Conservation (phyloP, 2,797 vertebrate species). For the Falco peregrinus region DNA sequence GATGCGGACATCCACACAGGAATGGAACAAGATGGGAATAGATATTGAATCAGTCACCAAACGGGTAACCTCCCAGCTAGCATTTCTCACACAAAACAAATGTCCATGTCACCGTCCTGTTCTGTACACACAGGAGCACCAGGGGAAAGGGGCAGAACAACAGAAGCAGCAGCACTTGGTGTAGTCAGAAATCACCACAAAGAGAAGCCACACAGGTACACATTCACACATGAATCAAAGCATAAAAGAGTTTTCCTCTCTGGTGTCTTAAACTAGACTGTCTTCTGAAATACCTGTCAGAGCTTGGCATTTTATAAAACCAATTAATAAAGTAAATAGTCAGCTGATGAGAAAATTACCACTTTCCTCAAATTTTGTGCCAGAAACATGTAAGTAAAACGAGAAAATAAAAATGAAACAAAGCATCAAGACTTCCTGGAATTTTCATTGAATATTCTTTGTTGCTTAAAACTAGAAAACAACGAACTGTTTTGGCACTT, state of each 20-base stretch:
- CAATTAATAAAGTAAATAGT: not conserved
- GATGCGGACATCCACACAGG: not conserved
- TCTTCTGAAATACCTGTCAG: not conserved
- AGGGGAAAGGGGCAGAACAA: not conserved
- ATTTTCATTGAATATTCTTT: not conserved
- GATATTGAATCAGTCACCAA: slow-evolving; percentile 30
- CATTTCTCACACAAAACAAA: not conserved
- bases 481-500: not conserved
- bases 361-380: not conserved
- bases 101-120: not conserved
- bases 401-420: not conserved
- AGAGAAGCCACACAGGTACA: not conserved
- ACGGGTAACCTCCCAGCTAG: not conserved
- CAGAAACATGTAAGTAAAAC: not conserved
- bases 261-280: not conserved
- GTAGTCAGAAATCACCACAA: not conserved
- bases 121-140: not conserved
- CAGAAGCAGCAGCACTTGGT: not conserved
- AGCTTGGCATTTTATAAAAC: not conserved
- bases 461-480: not conserved
- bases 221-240: not conserved
- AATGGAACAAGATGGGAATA: slow-evolving; percentile 6
- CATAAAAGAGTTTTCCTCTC: not conserved
- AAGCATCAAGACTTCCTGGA: not conserved
- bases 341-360: not conserved